Base-by-base conservation (phyloP, 2,888 invertebrate genomes). In the Asteroscopus sphinx region DNA sequence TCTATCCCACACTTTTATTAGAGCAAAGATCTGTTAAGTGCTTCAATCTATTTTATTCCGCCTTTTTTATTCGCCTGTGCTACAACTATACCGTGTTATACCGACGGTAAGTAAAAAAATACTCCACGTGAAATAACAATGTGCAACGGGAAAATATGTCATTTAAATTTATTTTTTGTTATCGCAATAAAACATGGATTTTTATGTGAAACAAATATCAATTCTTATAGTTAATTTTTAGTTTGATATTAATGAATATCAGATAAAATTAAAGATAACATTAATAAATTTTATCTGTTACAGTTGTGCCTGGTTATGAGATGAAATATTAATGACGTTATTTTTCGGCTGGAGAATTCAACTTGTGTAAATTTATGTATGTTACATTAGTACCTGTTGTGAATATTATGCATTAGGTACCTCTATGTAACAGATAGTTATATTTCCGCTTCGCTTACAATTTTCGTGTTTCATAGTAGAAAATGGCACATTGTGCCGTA, bases 341-440 rank as follows among this genome's bases (percentile, higher is more conserved):
- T 51, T 36, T 46, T 57, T 51, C 12, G 36, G 26, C 17, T 17
- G 15, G 2, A 26, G 28, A 16, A 35, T 8, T 8, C 16, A 39
- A 44, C 42, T 33, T 32, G 12, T 32, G 30, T 40, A 44, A 25
- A 36, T 11, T 28, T 46, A 33, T 30, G 21, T 9, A 25, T 46
- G 15, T 46, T 28, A 11, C 16, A 32, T 37, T 25, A 36, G 35
- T 33, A 6, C 6, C 6, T 45, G 35, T 51, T 36, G 11, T 33
- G 28, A 42, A 37, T 42, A 41, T 41, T 30, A 25, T 40, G 13
- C 11, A 13, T 11, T 17, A 11, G 8, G n/a, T n/a, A n/a, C n/a
- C n/a, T n/a, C n/a, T n/a, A 16, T 37, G 68, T 67, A 74, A 74
- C 59, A 66, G 67, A 68, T 69, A 67, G 58, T 46, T 67, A 56